Conservation (phyloP, 2,113 vertebrate species). For the Crotalus horridus region DNA sequence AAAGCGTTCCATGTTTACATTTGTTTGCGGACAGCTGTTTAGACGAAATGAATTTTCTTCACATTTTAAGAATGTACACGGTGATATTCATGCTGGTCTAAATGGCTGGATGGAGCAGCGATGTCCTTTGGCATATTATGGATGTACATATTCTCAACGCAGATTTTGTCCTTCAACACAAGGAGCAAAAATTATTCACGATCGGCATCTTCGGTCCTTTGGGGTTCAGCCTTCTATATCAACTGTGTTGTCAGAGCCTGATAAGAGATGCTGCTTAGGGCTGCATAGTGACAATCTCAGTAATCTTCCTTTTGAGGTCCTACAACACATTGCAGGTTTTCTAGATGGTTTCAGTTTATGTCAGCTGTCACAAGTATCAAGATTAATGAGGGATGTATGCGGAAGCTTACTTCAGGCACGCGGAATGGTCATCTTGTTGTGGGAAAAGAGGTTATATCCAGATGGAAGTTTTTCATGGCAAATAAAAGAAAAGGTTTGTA, state of each 20-base stretch:
- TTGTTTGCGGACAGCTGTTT: conserved; percentile 94
- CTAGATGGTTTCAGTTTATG: conserved; percentile 96
- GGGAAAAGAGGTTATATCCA: conserved; percentile 80
- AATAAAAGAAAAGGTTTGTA: conserved; percentile 88
- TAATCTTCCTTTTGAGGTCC: conserved; percentile 87
- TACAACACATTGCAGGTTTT: conserved; percentile 92
- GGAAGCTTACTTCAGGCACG: conserved; percentile 91
- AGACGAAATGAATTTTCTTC: conserved; percentile 95
- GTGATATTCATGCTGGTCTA: conserved; percentile 95
- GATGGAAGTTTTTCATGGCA: conserved; percentile 84
- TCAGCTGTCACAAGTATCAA: conserved; percentile 91
- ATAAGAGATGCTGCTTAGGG: conserved; percentile 68
- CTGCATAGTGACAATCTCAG: conserved; percentile 83
- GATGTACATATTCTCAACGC: conserved; percentile 94
- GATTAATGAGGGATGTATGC: conserved; percentile 93
- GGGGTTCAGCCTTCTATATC: conserved; percentile 84
- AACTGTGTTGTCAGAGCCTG: conserved; percentile 67
- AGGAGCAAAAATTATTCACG: conserved; percentile 88
- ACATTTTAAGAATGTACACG: conserved; percentile 96
- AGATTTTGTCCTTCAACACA: conserved; percentile 86
- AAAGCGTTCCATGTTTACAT: conserved; percentile 97
- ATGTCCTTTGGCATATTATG: conserved; percentile 95
- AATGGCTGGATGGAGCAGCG: conserved; percentile 99
- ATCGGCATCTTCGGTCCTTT: conserved; percentile 88
- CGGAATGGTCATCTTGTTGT: conserved; percentile 93